Conservation (phyloP, 1,140 invertebrate genomes). For the Drosophila bocqueti region DNA sequence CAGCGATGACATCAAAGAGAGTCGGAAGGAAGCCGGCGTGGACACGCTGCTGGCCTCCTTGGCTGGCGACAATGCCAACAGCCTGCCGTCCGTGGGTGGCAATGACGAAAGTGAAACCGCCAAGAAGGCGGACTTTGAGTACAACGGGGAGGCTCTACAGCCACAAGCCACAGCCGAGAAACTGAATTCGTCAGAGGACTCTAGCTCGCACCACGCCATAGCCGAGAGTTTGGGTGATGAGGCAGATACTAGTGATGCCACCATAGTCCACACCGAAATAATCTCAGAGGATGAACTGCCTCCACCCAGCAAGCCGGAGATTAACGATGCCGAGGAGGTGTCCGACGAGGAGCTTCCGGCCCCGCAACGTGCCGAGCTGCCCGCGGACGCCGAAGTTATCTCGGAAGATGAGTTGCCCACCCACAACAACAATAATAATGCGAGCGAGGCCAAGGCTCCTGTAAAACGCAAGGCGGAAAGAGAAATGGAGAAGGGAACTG, state of each 20-base stretch:
- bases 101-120: constrained; percentile 70
- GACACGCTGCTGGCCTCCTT: constrained; percentile 79
- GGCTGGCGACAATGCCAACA: constrained; percentile 84
- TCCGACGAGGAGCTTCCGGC: constrained; percentile 92
- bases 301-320: constrained; percentile 74
- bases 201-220: constrained; percentile 63
- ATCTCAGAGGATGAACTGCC: constrained; percentile 89
- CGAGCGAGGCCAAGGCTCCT: constrained; percentile 86
- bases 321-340: constrained; percentile 88
- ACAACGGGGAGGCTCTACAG: constrained; percentile 41
- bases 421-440: constrained; percentile 56
- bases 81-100: constrained; percentile 84
- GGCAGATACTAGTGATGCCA: constrained; percentile 72
- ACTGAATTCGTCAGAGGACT: constrained; percentile 70
- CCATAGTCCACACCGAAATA: constrained; percentile 88
- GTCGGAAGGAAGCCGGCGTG: constrained; percentile 52
- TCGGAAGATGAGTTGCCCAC: constrained; percentile 92
- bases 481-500: constrained; percentile 1
- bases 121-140: constrained; percentile 72
- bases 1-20: constrained; percentile 71
- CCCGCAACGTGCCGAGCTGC: constrained; percentile 90
- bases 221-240: constrained; percentile 66
- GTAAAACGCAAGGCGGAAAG: constrained; percentile 69
- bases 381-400: constrained; percentile 92
- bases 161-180: constrained; percentile 39